Percentiles rank a stretch among this genome's conserved stretches.
These are phyloP conservation scores for Casuarius casuarius DNA, from an alignment of 2,113 vertebrate genomes.

Conservation along the genomic window DNA sequence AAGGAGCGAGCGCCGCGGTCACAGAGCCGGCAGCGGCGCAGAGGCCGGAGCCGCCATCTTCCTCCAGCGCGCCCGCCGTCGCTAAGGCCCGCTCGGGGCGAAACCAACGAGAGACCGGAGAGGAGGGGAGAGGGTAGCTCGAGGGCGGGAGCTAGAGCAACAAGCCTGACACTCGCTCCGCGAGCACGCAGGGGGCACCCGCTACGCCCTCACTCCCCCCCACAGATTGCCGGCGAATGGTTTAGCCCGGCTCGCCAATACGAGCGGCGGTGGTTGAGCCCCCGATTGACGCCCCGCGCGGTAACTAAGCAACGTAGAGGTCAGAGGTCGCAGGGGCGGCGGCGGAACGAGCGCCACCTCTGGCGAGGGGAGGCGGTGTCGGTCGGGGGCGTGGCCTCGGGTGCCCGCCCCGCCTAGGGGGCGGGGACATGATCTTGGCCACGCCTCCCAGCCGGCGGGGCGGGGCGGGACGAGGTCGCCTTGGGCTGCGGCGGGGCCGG, in stretches of 20 bases:
- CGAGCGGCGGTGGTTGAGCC: constrained; percentile 1
- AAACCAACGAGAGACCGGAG: neutral
- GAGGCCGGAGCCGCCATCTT: constrained; percentile 81
- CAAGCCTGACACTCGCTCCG: neutral
- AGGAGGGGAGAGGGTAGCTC: neutral
- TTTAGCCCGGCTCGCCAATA: neutral
- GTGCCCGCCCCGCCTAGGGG: neutral
- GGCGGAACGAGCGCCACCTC: neutral
- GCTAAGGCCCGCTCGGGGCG: neutral
- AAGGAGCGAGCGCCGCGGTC: neutral
- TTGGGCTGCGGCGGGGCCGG: neutral
- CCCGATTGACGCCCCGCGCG: constrained; percentile 69
- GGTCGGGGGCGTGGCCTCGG: neutral
- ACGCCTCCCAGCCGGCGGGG: neutral
- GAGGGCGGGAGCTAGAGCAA: neutral
- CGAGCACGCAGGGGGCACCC: neutral
- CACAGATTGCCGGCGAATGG: neutral
- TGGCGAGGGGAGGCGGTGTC: fast-evolving
- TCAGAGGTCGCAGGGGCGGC: neutral
- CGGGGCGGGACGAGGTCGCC: neutral
- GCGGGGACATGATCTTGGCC: neutral
- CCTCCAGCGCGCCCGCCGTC: constrained; percentile 3
- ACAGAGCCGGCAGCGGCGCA: neutral
- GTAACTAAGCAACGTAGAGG: constrained; percentile 74
- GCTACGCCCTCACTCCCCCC: neutral